Base-by-base conservation (phyloP, 1,140 invertebrate species). In the Tetraneura akinire region DNA sequence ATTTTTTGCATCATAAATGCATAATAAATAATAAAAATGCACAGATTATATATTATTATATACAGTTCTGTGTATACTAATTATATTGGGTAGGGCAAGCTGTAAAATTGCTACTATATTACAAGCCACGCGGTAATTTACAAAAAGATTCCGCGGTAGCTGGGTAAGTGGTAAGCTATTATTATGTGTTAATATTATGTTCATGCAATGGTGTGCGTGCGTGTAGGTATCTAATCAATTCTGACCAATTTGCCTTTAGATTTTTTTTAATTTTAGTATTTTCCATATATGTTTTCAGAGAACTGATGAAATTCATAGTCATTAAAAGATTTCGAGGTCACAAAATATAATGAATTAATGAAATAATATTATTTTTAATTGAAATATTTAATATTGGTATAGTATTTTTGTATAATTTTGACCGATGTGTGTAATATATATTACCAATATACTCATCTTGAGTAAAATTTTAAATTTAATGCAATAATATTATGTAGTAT, bases 121-220 rank as follows among this genome's bases (percentile, higher is more conserved):
- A 32, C 47, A 71, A 8, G 16, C 9, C 16, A 71, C 26, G 5
- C 47, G 45, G 45, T 71, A 71, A 51, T 71, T 71, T 71, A 29
- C 16, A 51, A 71, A 71, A 49, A 71, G 23, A 71, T 51, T 26
- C 45, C 47, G 6, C 37, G 32, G 74, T 78, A 78, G 37, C 37
- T 16, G n/a, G n/a, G n/a, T n/a, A 4, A 3, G 32, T 37, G 21
- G 21, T n/a, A 60, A 78, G 55, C 21, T 78, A 29, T 78, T 60
- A 78, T 78, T 62, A 78, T 45, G 45, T 16, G 32, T 37, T 37
- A 37, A n/a, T n/a, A n/a, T n/a, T n/a, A 8, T 37, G 32, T 37
- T n/a, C n/a, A n/a, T n/a, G n/a, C n/a, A n/a, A n/a, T 8, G 32
- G 32, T 37, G 32, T 37, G 37, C 23, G 47, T 18, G 42, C 18